phyloP scores from a whole-genome alignment of 1,140 invertebrate genomes.

The Agraylea sexmaculata region DNA sequence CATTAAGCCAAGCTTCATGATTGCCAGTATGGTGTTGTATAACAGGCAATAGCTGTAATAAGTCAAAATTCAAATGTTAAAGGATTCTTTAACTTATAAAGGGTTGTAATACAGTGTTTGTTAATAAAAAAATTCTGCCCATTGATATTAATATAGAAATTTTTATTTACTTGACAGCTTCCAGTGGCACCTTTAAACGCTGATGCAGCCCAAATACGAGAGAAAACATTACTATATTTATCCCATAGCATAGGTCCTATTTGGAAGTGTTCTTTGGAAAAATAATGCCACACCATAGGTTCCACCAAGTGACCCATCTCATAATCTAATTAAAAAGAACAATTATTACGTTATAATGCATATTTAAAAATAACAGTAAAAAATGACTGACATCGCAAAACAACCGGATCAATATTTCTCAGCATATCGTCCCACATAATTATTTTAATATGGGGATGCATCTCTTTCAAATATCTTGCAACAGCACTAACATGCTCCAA shows the following conservation, averaged over 20 bases:
- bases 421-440: conserved; percentile 98
- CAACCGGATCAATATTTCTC: conserved; percentile 53
- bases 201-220: conserved; percentile 64
- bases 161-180: conserved; percentile 30
- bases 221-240: conserved; percentile 71
- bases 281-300: conserved; percentile 80
- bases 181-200: conserved; percentile 50
- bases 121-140: too few species aligned
- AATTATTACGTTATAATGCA: too few species aligned
- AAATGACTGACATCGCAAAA: conserved; percentile 44
- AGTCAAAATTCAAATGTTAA: background rate
- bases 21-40: conserved; percentile 53
- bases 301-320: conserved; percentile 71
- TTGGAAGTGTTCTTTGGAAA: conserved; percentile 46
- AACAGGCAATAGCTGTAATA: conserved; percentile 39
- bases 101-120: too few species aligned
- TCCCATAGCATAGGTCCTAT: conserved; percentile 47
- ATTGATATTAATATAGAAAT: too few species aligned
- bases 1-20: conserved; percentile 52
- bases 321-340: too few species aligned
- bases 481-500: conserved; percentile 60
- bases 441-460: conserved; percentile 54
- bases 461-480: conserved; percentile 52
- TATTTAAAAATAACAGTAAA: background rate
- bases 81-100: background rate